These are phyloP conservation scores for Galerucella pusilla DNA, from an alignment of 2,888 invertebrate species.

Conservation along the genomic window DNA sequence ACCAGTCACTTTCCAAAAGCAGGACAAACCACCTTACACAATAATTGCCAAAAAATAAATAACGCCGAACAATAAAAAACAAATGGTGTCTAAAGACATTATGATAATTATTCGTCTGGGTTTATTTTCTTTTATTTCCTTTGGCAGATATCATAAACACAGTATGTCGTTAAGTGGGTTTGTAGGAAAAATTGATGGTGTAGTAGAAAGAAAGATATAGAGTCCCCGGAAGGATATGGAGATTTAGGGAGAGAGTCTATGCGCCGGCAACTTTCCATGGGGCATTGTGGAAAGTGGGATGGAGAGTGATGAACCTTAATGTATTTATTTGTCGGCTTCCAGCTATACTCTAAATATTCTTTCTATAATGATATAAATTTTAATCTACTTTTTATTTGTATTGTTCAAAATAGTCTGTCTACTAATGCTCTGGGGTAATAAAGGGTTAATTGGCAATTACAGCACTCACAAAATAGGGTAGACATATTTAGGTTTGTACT, in stretches of 20 bases:
- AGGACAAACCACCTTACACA: not conserved
- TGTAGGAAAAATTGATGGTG: slow-evolving; percentile 43
- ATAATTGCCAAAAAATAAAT: not conserved
- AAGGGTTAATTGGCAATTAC: no score
- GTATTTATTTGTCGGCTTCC: slow-evolving; percentile 29
- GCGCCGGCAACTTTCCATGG: slow-evolving; percentile 30
- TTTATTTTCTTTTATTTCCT: slow-evolving; percentile 34
- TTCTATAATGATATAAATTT: not conserved
- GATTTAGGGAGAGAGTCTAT: slow-evolving; percentile 42
- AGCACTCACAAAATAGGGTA: no score
- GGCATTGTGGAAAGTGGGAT: slow-evolving; percentile 38
- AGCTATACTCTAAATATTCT: slow-evolving; percentile 21
- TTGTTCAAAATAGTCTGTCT: no score
- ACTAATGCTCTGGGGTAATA: no score
- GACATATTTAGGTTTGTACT: no score
- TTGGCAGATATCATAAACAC: slow-evolving; percentile 36
- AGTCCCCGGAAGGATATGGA: slow-evolving; percentile 46
- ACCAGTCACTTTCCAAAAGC: no score
- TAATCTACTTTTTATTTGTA: not conserved
- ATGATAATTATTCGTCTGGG: slow-evolving; percentile 11
- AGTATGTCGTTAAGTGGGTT: slow-evolving; percentile 42
- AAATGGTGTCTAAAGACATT: slow-evolving; percentile 1
- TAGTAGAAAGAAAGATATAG: slow-evolving; percentile 33
- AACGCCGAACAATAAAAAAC: not conserved
- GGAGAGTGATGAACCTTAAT: slow-evolving; percentile 33